Evolutionary conservation across 2,888 invertebrate species (phyloP).

Genomic region (Nycteola revayana): DNA sequence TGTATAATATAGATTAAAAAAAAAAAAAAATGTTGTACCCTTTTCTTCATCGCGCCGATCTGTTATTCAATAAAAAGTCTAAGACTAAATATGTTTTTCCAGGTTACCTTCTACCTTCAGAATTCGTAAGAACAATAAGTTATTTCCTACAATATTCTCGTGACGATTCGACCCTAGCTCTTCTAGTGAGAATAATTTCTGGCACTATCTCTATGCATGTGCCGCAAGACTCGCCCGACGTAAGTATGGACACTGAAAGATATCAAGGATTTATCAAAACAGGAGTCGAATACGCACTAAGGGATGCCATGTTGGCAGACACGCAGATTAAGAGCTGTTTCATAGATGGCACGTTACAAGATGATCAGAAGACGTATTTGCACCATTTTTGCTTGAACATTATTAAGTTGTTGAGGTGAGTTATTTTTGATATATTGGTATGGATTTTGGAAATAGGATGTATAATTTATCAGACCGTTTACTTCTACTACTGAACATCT

Average conservation of each 20-base stretch:
- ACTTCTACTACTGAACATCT: no score
- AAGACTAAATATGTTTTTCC: no score
- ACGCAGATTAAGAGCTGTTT: conserved; percentile 62
- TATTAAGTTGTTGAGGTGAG: conserved; percentile 65
- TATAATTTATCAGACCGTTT: no score
- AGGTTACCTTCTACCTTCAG: conserved; percentile 83
- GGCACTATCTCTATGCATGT: conserved; percentile 80
- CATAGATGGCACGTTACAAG: conserved; percentile 44
- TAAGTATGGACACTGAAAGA: conserved; percentile 60
- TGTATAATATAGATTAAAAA: no score
- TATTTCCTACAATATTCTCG: conserved; percentile 83
- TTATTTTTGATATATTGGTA: conserved; percentile 5
- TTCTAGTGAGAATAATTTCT: conserved; percentile 83
- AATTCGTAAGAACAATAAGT: conserved; percentile 83
- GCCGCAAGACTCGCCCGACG: conserved; percentile 57
- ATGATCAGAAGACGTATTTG: conserved; percentile 68
- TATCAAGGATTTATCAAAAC: conserved; percentile 62
- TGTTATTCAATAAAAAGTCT: no score
- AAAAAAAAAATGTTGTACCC: no score
- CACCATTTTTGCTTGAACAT: conserved; percentile 69
- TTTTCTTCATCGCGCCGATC: no score
- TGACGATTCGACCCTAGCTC: conserved; percentile 81
- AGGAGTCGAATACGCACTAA: conserved; percentile 66
- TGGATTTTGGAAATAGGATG: no score
- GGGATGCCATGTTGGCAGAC: conserved; percentile 63